A percentile compares a stretch with the other conserved stretches of the same genome.
Conservation (phyloP, 1,140 invertebrate species). For the Dreissena polymorpha region DNA sequence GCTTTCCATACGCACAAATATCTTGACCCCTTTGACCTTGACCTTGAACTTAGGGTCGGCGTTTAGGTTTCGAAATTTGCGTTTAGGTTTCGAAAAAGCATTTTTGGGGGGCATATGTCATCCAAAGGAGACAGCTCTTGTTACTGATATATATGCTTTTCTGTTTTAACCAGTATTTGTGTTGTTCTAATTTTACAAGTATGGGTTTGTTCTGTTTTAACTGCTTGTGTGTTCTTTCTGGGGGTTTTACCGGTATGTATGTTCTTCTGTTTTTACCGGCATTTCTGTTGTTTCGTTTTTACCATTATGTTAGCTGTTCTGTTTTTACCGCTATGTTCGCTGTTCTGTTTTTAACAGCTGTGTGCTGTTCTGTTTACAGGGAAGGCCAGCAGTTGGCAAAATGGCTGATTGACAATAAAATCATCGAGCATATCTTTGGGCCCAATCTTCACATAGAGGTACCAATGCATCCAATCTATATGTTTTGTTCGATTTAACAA, state of each 20-base stretch:
- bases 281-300: too few species aligned
- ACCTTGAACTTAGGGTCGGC: too few species aligned
- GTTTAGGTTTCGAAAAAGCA: too few species aligned
- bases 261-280: too few species aligned
- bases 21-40: too few species aligned
- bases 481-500: neutral
- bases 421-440: conserved; percentile 96
- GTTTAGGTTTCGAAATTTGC: too few species aligned
- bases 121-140: too few species aligned
- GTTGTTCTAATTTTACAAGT: neutral
- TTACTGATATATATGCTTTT: neutral
- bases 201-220: too few species aligned
- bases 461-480: neutral
- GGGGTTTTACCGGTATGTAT: too few species aligned
- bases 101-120: too few species aligned
- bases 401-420: conserved; percentile 94
- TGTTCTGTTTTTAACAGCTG: neutral
- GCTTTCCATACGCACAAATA: too few species aligned
- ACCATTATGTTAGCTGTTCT: neutral
- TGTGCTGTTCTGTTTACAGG: conserved; percentile 42
- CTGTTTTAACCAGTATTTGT: neutral
- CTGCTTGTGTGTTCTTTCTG: too few species aligned
- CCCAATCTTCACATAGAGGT: conserved; percentile 96
- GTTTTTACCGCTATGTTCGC: neutral
- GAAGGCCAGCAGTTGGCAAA: conserved; percentile 90